Evolutionary conservation across 2,888 invertebrate species (phyloP), one percentile per base, ranked within the genome.

Genomic region (Eilema griseolum): DNA sequence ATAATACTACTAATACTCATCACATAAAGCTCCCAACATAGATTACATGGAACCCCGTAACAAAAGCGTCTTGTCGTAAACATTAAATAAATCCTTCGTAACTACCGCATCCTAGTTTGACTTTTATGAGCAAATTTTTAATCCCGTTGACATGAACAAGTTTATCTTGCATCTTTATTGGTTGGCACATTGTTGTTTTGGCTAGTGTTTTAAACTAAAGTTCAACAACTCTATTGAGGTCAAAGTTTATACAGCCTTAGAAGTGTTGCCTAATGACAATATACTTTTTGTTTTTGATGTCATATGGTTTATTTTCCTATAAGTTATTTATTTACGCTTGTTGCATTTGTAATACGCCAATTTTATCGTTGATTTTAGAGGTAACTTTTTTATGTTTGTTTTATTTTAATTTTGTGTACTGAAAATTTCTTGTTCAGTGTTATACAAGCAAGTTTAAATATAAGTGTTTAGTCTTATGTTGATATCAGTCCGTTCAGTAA

Each of bases 41-140:
- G 76, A 78, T 80, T 83, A 84, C 70, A 70, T 64, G 67, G 70
- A 71, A 78, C 78, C 84, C 75, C 69, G 74, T 78, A 76, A 81
- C 78, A 78, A 72, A 71, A 79, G 71, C 69, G 31, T 66, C 69
- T 69, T 66, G 69, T 68, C 83, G 78, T 85, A 84, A 86, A 86
- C 75, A 57, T 81, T 80, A 78, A 80, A 70, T 80, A 83, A 82
- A 78, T 85, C 81, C 78, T 73, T 28, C 71, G 75, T 82, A 81
- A 85, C 80, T 81, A 74, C 79, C 69, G 79, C 81, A 74, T 74
- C 66, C 67, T 63, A 63, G 65, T 71, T 68, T 33, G 71, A 71
- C 72, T 75, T 89, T 90, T 89, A 91, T 84, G 90, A 87, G 73
- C 82, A 81, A 87, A 86, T 90, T 90, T 91, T 91, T 91, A 91